Conservation (phyloP, 2,888 invertebrate genomes). For the Cistogaster globosa region DNA sequence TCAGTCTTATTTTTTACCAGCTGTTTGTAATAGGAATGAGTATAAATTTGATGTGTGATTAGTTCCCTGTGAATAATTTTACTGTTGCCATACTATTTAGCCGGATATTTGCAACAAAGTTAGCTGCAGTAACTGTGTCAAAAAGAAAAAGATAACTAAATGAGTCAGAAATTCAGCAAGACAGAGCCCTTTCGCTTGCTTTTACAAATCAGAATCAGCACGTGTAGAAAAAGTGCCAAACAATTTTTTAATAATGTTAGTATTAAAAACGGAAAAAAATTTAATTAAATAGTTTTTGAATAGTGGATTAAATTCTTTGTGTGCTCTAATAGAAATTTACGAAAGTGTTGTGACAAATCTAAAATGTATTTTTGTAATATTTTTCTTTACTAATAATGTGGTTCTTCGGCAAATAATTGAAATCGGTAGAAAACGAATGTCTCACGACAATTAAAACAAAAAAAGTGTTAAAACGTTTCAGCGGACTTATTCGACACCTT, state of each 20-base stretch:
- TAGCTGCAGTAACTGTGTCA: constrained; percentile 48
- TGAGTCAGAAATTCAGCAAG: constrained; percentile 81
- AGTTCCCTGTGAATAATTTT: too few relatives aligned
- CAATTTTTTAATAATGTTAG: constrained; percentile 82
- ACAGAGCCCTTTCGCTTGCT: constrained; percentile 83
- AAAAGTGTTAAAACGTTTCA: constrained; percentile 8
- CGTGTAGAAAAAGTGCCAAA: constrained; percentile 84
- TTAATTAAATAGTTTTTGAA: constrained; percentile 47
- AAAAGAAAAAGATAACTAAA: constrained; percentile 72
- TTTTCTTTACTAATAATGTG: constrained; percentile 1
- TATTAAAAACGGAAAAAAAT: constrained; percentile 75
- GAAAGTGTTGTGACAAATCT: constrained; percentile 71
- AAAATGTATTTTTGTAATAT: constrained; percentile 51
- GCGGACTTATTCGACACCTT: too few relatives aligned
- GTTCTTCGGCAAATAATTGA: constrained; percentile 54
- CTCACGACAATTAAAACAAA: constrained; percentile 66
- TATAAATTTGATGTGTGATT: too few relatives aligned
- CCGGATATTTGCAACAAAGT: constrained; percentile 55
- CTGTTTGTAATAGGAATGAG: too few relatives aligned
- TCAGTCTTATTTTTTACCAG: not conserved
- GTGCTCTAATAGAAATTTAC: constrained; percentile 58
- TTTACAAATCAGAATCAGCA: constrained; percentile 83
- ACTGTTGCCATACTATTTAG: not conserved
- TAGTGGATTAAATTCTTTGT: constrained; percentile 61
- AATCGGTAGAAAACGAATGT: constrained; percentile 74